Percentiles rank a stretch among this genome's conserved stretches.
Evolutionary conservation across 2,113 vertebrate genomes (phyloP).

Genomic region (Aptenodytes patagonicus): DNA sequence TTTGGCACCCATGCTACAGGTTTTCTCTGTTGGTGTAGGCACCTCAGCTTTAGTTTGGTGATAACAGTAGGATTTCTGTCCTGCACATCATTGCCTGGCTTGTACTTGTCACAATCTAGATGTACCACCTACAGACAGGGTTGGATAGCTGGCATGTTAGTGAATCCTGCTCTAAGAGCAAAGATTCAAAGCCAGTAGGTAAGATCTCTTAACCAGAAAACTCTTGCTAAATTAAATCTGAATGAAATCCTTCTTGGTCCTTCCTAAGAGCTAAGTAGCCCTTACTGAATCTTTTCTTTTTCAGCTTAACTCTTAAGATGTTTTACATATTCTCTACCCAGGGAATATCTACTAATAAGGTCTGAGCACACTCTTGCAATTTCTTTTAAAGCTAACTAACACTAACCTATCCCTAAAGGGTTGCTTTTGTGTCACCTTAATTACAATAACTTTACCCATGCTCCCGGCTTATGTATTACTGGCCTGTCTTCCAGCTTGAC

Average conservation of each 20-base stretch:
- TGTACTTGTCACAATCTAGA: background rate
- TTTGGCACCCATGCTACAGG: background rate
- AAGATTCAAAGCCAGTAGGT: background rate
- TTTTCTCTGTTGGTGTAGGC: background rate
- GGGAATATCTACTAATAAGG: background rate
- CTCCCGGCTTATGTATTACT: background rate
- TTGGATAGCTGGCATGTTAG: background rate
- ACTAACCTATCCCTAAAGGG: background rate
- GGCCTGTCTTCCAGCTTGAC: background rate
- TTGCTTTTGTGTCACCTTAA: background rate
- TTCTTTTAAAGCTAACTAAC: constrained; percentile 38
- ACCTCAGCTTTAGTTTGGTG: background rate
- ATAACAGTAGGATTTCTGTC: background rate
- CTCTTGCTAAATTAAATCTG: background rate
- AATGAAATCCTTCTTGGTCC: background rate
- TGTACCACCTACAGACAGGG: background rate
- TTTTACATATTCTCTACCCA: background rate
- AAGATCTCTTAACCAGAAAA: background rate
- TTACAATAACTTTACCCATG: background rate
- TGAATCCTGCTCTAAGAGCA: background rate
- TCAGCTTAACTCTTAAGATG: background rate
- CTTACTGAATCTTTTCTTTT: background rate
- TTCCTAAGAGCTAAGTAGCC: background rate
- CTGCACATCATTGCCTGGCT: background rate
- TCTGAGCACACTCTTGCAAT: background rate